Evolutionary conservation across 2,797 vertebrate species (phyloP).

Genomic region (Acrossocheilus wenchowensis): DNA sequence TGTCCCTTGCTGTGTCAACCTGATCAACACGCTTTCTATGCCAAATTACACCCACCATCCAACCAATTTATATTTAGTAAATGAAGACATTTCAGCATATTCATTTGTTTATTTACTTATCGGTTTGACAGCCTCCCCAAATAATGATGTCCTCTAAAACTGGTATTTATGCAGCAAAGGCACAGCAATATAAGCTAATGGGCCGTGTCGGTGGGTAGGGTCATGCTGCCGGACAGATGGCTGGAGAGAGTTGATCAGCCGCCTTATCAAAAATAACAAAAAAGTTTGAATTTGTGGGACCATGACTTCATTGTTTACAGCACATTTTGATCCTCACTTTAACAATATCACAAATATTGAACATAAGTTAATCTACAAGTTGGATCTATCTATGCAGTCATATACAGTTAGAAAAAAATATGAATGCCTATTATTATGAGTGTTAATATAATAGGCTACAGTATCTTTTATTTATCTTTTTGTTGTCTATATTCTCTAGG

Average conservation of each 20-base stretch:
- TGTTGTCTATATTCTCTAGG: neutral
- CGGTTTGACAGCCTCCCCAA: conserved; percentile 1
- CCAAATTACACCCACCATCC: conserved; percentile 43
- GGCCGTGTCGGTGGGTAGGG: neutral
- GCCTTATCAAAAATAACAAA: conserved; percentile 7
- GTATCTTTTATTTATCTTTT: neutral
- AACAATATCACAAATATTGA: neutral
- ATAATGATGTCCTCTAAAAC: conserved; percentile 1
- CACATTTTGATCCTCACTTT: neutral
- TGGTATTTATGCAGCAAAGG: conserved; percentile 17
- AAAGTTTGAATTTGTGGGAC: neutral
- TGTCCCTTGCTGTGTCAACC: conserved; percentile 36
- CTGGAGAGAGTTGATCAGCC: neutral
- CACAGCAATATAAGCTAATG: conserved; percentile 16
- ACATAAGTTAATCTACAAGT: neutral
- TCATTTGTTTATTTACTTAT: conserved; percentile 34
- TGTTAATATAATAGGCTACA: neutral
- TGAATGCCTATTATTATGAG: neutral
- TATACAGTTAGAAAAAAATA: neutral
- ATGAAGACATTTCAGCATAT: neutral
- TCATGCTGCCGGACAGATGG: conserved; percentile 23
- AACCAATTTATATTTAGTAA: conserved; percentile 40
- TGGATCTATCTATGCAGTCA: neutral
- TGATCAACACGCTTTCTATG: conserved; percentile 21
- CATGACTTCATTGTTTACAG: neutral